These are phyloP conservation scores for Scortum barcoo DNA, from an alignment of 2,113 vertebrate genomes.

Conservation along the genomic window DNA sequence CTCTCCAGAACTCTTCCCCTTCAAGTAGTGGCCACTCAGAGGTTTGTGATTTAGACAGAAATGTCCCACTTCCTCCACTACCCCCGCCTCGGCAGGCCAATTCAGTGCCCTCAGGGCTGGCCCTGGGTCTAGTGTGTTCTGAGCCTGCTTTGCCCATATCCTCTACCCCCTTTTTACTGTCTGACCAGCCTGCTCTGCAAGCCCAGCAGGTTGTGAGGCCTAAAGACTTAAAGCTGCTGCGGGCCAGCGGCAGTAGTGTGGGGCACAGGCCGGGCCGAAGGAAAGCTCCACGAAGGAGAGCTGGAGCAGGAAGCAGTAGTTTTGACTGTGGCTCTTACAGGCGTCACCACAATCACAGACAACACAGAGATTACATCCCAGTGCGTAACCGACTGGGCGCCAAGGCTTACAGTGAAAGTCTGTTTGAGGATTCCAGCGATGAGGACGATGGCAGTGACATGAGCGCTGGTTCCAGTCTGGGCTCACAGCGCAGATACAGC, in stretches of 20 bases:
- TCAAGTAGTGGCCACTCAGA: constrained; percentile 85
- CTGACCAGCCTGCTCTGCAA: constrained; percentile 81
- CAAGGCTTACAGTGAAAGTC: constrained; percentile 87
- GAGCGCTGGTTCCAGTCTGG: constrained; percentile 90
- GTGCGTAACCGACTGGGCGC: constrained; percentile 86
- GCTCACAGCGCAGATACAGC: constrained; percentile 89
- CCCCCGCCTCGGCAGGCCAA: constrained; percentile 86
- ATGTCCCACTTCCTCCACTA: constrained; percentile 76
- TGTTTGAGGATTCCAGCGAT: constrained; percentile 89
- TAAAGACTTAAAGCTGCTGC: constrained; percentile 90
- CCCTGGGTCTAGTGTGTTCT: constrained; percentile 83
- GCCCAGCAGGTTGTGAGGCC: constrained; percentile 89
- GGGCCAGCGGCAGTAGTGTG: constrained; percentile 75
- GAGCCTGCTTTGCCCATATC: constrained; percentile 83
- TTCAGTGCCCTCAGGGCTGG: constrained; percentile 83
- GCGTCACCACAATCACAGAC: constrained; percentile 83
- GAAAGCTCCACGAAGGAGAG: constrained; percentile 85
- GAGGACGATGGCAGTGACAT: constrained; percentile 92
- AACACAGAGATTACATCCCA: constrained; percentile 87
- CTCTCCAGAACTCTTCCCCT: constrained; percentile 83
- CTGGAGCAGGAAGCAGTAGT: constrained; percentile 85
- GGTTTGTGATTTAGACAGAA: constrained; percentile 77
- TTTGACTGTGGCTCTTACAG: constrained; percentile 87
- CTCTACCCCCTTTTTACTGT: constrained; percentile 81
- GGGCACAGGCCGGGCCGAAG: constrained; percentile 83